These are phyloP conservation scores for Agonopterix subpropinquella DNA, from an alignment of 2,888 invertebrate species.

Conservation along the genomic window DNA sequence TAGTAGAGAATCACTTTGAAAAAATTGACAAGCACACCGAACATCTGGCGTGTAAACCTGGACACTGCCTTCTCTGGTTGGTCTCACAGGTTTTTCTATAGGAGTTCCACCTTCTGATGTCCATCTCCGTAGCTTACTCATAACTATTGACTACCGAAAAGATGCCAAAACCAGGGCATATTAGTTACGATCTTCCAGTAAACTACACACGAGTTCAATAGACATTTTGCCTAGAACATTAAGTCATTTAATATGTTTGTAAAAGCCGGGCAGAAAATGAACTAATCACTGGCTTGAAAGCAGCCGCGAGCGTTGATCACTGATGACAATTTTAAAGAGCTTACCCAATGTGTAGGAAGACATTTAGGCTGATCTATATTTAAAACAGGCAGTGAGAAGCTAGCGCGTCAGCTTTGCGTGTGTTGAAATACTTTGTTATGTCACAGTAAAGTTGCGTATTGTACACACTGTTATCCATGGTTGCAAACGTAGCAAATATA, in stretches of 20 bases:
- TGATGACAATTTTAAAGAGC: constrained; percentile 73
- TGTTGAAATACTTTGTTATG: constrained; percentile 59
- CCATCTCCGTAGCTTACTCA: constrained; percentile 77
- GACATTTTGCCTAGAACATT: constrained; percentile 32
- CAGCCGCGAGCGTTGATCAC: constrained; percentile 69
- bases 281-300: constrained; percentile 68
- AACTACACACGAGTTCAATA: constrained; percentile 22
- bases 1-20: constrained; percentile 85
- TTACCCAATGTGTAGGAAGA: constrained; percentile 67
- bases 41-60: constrained; percentile 85
- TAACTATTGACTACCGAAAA: constrained; percentile 46
- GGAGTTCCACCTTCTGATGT: constrained; percentile 81
- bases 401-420: constrained; percentile 67
- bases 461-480: constrained; percentile 8
- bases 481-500: constrained; percentile 9
- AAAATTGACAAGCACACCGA: constrained; percentile 90
- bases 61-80: constrained; percentile 83
- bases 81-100: constrained; percentile 77
- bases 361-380: constrained; percentile 61
- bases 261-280: constrained; percentile 55
- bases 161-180: constrained; percentile 35
- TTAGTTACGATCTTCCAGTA: constrained; percentile 30
- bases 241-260: constrained; percentile 52
- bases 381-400: constrained; percentile 60
- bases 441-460: constrained; percentile 51